Conservation (phyloP, 2,797 vertebrate species). For the Enteromius thamalakanensis region DNA sequence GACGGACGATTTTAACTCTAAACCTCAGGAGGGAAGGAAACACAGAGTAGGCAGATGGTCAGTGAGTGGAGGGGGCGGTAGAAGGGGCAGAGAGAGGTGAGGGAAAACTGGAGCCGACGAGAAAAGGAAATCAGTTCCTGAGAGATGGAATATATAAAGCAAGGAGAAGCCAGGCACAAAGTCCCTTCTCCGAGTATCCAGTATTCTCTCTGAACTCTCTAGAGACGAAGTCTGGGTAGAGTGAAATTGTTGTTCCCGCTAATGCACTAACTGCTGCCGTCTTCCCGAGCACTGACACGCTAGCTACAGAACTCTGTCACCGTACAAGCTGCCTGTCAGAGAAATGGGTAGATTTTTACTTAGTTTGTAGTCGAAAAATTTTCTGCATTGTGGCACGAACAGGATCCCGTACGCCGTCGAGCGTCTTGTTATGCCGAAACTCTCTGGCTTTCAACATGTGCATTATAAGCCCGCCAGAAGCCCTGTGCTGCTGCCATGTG, state of each 20-base stretch:
- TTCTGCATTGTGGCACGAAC: not conserved
- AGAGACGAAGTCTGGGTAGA: constrained; percentile 33
- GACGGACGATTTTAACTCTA: constrained; percentile 72
- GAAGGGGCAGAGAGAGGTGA: constrained; percentile 39
- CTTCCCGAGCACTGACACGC: not conserved
- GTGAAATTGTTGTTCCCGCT: constrained; percentile 34
- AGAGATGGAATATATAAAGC: constrained; percentile 26
- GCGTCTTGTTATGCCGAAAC: not conserved
- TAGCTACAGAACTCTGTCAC: constrained; percentile 27
- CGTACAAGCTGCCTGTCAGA: constrained; percentile 3
- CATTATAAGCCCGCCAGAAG: constrained; percentile 32
- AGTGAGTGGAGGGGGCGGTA: constrained; percentile 49
- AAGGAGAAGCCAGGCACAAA: constrained; percentile 13
- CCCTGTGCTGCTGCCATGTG: constrained; percentile 34
- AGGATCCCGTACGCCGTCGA: not conserved
- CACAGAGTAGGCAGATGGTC: constrained; percentile 77
- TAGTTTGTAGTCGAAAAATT: constrained; percentile 18
- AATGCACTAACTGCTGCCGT: constrained; percentile 30
- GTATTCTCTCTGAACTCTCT: constrained; percentile 31
- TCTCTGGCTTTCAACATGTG: constrained; percentile 13
- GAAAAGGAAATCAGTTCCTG: constrained; percentile 12
- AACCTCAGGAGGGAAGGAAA: constrained; percentile 71
- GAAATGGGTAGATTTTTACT: constrained; percentile 17
- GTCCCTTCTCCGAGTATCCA: not conserved
- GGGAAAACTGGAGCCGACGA: constrained; percentile 52